Percentiles rank a stretch among this genome's conserved stretches.
Conservation (phyloP, 2,888 invertebrate species). For the Tipula unca region DNA sequence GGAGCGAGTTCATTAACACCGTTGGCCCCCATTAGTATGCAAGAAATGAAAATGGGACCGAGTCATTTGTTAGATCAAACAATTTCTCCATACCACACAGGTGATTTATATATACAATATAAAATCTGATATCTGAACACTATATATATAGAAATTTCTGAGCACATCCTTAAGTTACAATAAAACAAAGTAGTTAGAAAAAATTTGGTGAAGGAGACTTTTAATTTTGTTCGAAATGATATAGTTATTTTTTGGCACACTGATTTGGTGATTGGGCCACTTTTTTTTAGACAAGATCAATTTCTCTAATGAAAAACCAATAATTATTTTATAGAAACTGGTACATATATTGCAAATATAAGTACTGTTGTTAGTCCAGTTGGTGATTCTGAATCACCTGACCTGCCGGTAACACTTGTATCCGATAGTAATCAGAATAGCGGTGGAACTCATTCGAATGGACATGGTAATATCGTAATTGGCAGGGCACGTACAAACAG, state of each 20-base stretch:
- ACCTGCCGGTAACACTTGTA: slow-evolving; percentile 29
- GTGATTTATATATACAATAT: slow-evolving; percentile 36
- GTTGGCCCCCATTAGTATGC: slow-evolving; percentile 64
- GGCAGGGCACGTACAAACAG: slow-evolving; percentile 2
- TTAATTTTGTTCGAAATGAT: background rate
- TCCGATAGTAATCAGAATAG: slow-evolving; percentile 21
- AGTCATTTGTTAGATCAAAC: slow-evolving; percentile 53
- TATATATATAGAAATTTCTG: background rate
- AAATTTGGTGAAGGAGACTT: background rate
- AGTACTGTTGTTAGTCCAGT: slow-evolving; percentile 28
- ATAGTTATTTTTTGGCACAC: background rate
- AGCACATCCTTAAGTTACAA: background rate
- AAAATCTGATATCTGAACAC: background rate
- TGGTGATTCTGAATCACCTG: slow-evolving; percentile 28
- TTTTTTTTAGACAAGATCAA: background rate
- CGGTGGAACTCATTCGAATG: background rate
- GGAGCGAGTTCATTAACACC: slow-evolving; percentile 60
- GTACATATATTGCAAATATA: slow-evolving; percentile 29
- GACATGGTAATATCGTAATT: slow-evolving; percentile 8
- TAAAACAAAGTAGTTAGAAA: background rate
- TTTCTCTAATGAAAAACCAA: background rate
- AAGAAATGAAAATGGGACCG: slow-evolving; percentile 63
- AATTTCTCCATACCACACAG: slow-evolving; percentile 61
- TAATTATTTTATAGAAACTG: slow-evolving; percentile 28
- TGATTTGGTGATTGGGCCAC: background rate